A percentile compares a stretch with the other conserved stretches of the same genome.
Evolutionary conservation across 2,888 invertebrate species (phyloP).

Genomic region (Cryptocephalus primarius): DNA sequence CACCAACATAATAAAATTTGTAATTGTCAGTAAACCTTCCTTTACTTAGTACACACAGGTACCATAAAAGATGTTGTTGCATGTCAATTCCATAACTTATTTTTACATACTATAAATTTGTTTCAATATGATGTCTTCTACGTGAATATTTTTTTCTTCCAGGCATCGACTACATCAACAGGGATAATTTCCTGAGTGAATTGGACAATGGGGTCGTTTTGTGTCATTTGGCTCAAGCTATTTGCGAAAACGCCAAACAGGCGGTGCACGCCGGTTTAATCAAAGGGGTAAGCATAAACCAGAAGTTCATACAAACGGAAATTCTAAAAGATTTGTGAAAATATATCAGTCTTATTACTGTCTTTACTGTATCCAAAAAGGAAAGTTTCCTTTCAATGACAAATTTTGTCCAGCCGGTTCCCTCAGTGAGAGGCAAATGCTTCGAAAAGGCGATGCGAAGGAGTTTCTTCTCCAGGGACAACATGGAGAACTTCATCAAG

Average conservation of each 20-base stretch:
- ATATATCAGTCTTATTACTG: too few species aligned
- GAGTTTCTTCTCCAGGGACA: conserved; percentile 82
- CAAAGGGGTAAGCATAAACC: conserved; percentile 29
- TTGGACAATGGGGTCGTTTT: conserved; percentile 76
- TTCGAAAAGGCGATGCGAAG: conserved; percentile 75
- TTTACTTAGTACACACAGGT: too few species aligned
- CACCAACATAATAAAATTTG: too few species aligned
- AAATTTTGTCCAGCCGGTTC: conserved; percentile 46
- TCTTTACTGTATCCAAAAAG: too few species aligned
- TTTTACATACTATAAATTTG: too few species aligned
- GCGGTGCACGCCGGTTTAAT: conserved; percentile 50
- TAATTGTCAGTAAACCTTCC: too few species aligned
- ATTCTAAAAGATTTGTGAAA: too few species aligned
- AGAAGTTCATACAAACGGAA: not conserved
- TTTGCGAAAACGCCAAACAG: conserved; percentile 63
- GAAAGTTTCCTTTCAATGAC: too few species aligned
- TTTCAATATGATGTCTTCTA: too few species aligned
- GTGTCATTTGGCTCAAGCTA: conserved; percentile 69
- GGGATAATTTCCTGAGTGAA: conserved; percentile 70
- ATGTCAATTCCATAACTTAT: too few species aligned
- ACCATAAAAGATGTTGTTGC: too few species aligned
- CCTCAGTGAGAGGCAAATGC: conserved; percentile 62
- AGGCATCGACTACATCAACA: conserved; percentile 62
- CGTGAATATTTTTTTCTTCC: conserved; percentile 25
- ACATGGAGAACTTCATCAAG: conserved; percentile 79